Evolutionary conservation across 2,113 vertebrate genomes (phyloP).

Genomic region (Crypturellus undulatus): DNA sequence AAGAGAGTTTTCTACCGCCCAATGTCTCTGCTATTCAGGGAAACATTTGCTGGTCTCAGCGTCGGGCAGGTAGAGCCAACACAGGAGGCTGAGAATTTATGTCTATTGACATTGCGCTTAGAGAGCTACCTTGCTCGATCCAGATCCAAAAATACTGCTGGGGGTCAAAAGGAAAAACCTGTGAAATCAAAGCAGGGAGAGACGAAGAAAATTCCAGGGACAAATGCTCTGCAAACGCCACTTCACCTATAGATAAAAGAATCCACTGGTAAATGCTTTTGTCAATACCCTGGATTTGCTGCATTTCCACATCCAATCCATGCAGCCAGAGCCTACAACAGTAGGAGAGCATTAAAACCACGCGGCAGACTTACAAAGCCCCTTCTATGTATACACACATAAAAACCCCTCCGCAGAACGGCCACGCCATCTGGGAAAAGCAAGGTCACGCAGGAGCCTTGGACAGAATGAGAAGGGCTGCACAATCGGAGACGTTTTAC

Average conservation of each 20-base stretch:
- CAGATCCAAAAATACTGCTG: background rate
- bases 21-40: background rate
- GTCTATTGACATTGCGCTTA: background rate
- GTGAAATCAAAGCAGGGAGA: background rate
- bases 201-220: background rate
- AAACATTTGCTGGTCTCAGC: background rate
- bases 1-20: background rate
- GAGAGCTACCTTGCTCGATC: background rate
- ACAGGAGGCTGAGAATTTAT: background rate
- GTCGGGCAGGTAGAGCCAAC: background rate
- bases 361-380: slow-evolving; percentile 56
- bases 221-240: background rate
- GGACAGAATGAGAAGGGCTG: slow-evolving; percentile 27
- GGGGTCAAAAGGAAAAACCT: background rate
- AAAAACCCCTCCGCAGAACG: slow-evolving; percentile 23
- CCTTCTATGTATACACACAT: slow-evolving; percentile 70
- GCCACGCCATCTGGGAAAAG: slow-evolving; percentile 72
- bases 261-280: slow-evolving; percentile 22
- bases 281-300: slow-evolving; percentile 39
- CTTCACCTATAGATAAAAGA: slow-evolving; percentile 29
- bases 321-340: slow-evolving; percentile 66
- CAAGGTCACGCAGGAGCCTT: slow-evolving; percentile 68
- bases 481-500: slow-evolving; percentile 19
- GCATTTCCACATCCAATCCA: slow-evolving; percentile 59
- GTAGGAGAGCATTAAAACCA: slow-evolving; percentile 76